Percentiles rank a stretch among this genome's conserved stretches.
Evolutionary conservation across 1,140 invertebrate species (phyloP).

Genomic region (Caerostris darwini): DNA sequence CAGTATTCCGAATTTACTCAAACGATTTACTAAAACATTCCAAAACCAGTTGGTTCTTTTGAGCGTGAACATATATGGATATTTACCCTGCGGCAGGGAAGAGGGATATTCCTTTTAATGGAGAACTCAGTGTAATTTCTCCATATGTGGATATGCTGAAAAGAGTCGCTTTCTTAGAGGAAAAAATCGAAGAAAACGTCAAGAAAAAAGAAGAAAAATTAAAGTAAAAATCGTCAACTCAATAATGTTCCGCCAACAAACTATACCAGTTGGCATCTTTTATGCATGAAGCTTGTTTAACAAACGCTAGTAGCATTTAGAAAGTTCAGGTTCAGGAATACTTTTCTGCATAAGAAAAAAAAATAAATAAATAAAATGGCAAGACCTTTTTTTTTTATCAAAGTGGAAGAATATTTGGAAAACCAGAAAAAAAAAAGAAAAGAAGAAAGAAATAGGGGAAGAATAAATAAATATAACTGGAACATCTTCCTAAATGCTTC

Average conservation of each 20-base stretch:
- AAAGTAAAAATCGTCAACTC: constrained; percentile 63
- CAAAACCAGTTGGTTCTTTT: background rate
- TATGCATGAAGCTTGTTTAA: constrained; percentile 75
- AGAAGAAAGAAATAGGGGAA: constrained; percentile 7
- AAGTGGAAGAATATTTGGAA: background rate
- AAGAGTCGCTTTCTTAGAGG: background rate
- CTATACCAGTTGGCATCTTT: constrained; percentile 67
- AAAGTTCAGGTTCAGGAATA: constrained; percentile 50
- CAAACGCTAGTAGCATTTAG: constrained; percentile 74
- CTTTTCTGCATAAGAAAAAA: constrained; percentile 58
- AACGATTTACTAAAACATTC: background rate
- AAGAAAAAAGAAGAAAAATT: constrained; percentile 6
- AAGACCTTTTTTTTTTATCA: background rate
- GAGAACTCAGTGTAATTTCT: constrained; percentile 67
- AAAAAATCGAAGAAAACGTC: constrained; percentile 37
- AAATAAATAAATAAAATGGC: background rate
- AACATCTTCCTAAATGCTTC: constrained; percentile 59
- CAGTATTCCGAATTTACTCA: background rate
- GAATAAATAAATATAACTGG: constrained; percentile 66
- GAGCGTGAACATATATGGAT: background rate
- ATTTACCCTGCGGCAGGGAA: background rate
- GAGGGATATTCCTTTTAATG: constrained; percentile 65
- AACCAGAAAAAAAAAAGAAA: background rate
- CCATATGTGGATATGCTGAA: constrained; percentile 8
- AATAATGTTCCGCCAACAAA: constrained; percentile 65